Evolutionary conservation across 2,797 vertebrate species (phyloP), one percentile per base, ranked within the genome.

Genomic region (Corythornis leucogaster): DNA sequence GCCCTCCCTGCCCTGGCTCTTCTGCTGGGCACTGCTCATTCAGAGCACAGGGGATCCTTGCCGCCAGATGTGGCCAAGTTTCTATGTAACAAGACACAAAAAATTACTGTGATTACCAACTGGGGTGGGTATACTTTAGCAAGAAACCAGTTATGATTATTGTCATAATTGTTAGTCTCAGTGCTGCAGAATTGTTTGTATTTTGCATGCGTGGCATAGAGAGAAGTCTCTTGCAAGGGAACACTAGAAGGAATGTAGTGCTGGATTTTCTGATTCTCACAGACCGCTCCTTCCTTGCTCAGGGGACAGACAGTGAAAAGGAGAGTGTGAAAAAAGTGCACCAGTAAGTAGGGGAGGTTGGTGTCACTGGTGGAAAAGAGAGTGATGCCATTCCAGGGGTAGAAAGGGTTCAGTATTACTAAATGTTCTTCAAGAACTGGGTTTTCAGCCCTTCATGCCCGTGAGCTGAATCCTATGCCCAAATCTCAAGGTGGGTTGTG

Each of bases 401-500:
- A 73, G 11, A 7, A 71, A 2, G 62, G 30, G 18, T 46, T 92
- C 59, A 43, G 8, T 28, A 62, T 45, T 18, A 31, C 19, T 48
- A 66, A 79, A 26, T 19, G 3, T 18, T 48, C 30, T 63, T 24
- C 3, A 4, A 48, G 30, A 66, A 43, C 5, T 31, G 22, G 5
- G 11, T 8, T 75, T 94, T 91, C 70, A 86, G 12, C 11, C 24
- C 28, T 68, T 71, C 5, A 4, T 28, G 38, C 38, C 38, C 38
- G 6, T 40, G 38, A 40, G 38, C 6, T 40, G 38, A 40, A 40
- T 15, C 64, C 38, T 33, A 9, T 43, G 71, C 30, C 35, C 45
- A 77, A 11, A 58, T 58, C 71, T 81, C 18, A 31, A 53, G 57
- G 45, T 95, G 71, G 24, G 40, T 42, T 88, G 67, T 84, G 63